Base-by-base conservation (phyloP, 2,888 invertebrate species). In the Phortica okadai region DNA sequence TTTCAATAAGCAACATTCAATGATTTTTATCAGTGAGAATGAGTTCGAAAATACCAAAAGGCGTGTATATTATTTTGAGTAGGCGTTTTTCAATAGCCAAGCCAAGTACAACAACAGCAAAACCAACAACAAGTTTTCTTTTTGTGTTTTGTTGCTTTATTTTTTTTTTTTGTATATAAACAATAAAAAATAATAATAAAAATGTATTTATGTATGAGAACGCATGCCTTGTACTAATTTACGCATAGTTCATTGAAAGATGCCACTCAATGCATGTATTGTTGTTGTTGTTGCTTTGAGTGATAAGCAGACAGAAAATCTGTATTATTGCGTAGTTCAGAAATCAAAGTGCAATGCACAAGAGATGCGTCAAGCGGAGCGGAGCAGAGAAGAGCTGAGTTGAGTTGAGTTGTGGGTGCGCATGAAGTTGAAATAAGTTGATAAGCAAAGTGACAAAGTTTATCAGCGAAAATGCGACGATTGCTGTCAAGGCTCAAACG, bases 151-250 rank as follows among this genome's bases (percentile, higher is more conserved):
- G 58, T 58, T 58, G n/a, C 14, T 16, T n/a, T 41, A 44, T 67
- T 67, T 33, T 73, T 56, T 59, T 21, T 41, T 62, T 74, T 44
- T 50, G n/a, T 44, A 6, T 44, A 67, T 67, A 11, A 33, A 33
- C 33, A 33, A 33, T 33, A 33, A 33, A 33, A 33, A 33, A 50
- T 50, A 11, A 14, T 50, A 50, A 50, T 11, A 50, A 50, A 50
- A 50, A 50, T 50, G 67, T 44, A 33, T 70, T 8, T 70, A 54
- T 72, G 56, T 41, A 41, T 54, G 50, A 21, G 54, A 14, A 56
- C n/a, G 45, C 16, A n/a, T 84, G 87, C 85, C 87, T 85, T 85
- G 88, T 88, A 86, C 89, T 82, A 88, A 84, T 86, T 86, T 82
- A 88, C 85, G 82, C 86, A 83, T 78, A 82, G 85, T 85, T 85